These are phyloP conservation scores for Silurus asotus DNA, from an alignment of 2,113 vertebrate species.

Conservation along the genomic window DNA sequence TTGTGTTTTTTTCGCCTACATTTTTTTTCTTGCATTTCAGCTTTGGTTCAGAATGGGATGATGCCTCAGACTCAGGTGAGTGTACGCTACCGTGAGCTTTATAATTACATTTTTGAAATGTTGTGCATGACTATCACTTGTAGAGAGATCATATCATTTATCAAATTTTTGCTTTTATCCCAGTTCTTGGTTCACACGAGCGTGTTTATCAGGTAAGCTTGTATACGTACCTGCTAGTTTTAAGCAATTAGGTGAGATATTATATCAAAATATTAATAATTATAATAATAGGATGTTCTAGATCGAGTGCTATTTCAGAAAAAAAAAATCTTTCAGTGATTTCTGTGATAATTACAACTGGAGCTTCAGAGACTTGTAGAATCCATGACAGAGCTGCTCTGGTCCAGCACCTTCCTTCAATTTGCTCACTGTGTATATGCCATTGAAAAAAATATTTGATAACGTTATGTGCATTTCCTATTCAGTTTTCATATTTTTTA, in stretches of 20 bases:
- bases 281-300: background rate
- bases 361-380: background rate
- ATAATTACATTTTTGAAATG: background rate
- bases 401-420: background rate
- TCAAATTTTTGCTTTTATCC: background rate
- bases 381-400: background rate
- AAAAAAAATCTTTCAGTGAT: no score
- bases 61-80: background rate
- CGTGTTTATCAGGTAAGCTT: slow-evolving; percentile 9
- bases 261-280: no score
- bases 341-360: background rate
- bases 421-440: background rate
- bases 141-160: no score
- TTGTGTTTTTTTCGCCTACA: no score
- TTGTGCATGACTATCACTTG: background rate
- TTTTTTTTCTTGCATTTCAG: slow-evolving; percentile 15
- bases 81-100: background rate
- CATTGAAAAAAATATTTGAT: background rate
- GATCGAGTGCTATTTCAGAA: background rate
- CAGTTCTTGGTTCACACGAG: background rate
- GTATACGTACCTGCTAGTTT: background rate
- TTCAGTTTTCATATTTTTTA: background rate
- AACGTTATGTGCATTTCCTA: background rate
- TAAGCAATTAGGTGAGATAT: no score
- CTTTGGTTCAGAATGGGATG: background rate